Base-by-base conservation (phyloP, 2,113 vertebrate genomes). In the Sitta europaea region DNA sequence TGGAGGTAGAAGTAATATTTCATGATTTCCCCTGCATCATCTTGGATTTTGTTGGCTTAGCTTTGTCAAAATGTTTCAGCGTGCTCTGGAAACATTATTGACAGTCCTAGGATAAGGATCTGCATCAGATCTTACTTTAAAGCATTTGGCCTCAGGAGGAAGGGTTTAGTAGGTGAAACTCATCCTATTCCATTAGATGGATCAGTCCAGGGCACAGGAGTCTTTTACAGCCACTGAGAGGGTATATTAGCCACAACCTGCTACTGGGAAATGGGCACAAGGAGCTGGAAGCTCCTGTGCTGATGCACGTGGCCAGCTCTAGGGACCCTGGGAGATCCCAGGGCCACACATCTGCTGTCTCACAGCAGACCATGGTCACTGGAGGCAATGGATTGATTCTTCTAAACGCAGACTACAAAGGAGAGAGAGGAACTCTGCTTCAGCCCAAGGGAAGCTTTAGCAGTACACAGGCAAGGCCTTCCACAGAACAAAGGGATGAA, bases 81-180 rank as follows among this genome's bases (percentile, higher is more conserved):
- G 2, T 84, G 79, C 72, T 96, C 72, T 78, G 86, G 83, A 93
- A 85, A 61, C 40, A 15, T 86, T 61, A 95, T 63, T 86, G 90
- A 86, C 76, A 90, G 58, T 88, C n/a, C 28, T 21, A 19, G 65
- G 95, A 94, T 95, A 96, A 93, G 57, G 86, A 95, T 92, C 90
- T 94, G 86, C 79, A 92, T 92, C 82, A 74, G 82, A 94, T 95
- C 67, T 54, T 73, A 48, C 90, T 96, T 91, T 93, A 92, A 96
- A 95, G 90, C 43, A 67, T 84, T 86, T 86, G 73, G 94, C 94
- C 94, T 93, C 85, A 63, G 92, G 94, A 96, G 93, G 75, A 48
- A 94, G 55, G 43, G 72, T 93, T 97, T 92, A 95, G 48, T 20
- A 86, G 88, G 4, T 93, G 86, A 96, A 96, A 93, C 71, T 95